Evolutionary conservation across 2,888 invertebrate genomes (phyloP).

Genomic region (Eupithecia insigniata): DNA sequence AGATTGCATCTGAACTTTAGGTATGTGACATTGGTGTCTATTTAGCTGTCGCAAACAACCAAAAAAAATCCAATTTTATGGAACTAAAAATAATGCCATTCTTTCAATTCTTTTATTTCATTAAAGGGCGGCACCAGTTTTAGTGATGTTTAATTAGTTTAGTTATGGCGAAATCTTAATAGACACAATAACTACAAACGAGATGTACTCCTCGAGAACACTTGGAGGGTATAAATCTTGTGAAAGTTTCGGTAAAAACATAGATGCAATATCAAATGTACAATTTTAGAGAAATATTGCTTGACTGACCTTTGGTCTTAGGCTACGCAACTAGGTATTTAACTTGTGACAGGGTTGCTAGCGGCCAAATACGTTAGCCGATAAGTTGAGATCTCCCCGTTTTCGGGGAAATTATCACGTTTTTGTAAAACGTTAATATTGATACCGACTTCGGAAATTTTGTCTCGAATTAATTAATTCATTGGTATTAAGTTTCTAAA

Average conservation of each 20-base stretch:
- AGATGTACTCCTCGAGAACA: background rate
- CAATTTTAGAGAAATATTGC: constrained; percentile 23
- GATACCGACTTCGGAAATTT: constrained; percentile 8
- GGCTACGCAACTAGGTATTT: constrained; percentile 31
- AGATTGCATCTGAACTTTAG: background rate
- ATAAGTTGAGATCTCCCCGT: constrained; percentile 15
- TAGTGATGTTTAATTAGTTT: no score
- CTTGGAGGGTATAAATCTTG: background rate
- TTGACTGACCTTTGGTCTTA: constrained; percentile 39
- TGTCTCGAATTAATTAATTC: constrained; percentile 43
- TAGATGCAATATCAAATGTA: constrained; percentile 1
- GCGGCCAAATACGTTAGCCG: constrained; percentile 20
- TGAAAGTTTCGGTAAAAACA: background rate
- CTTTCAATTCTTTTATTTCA: no score
- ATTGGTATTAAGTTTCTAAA: constrained; percentile 46
- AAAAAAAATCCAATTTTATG: no score
- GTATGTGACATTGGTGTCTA: background rate
- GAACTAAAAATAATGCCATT: no score
- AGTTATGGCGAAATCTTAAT: no score
- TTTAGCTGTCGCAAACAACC: no score
- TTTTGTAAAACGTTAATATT: constrained; percentile 2
- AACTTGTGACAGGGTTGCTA: constrained; percentile 32
- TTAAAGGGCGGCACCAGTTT: no score
- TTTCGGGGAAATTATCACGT: constrained; percentile 17
- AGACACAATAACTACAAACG: background rate